Percentiles rank a stretch among this genome's conserved stretches.
Evolutionary conservation across 2,797 vertebrate species (phyloP).

Genomic region (Poecilia velifera): DNA sequence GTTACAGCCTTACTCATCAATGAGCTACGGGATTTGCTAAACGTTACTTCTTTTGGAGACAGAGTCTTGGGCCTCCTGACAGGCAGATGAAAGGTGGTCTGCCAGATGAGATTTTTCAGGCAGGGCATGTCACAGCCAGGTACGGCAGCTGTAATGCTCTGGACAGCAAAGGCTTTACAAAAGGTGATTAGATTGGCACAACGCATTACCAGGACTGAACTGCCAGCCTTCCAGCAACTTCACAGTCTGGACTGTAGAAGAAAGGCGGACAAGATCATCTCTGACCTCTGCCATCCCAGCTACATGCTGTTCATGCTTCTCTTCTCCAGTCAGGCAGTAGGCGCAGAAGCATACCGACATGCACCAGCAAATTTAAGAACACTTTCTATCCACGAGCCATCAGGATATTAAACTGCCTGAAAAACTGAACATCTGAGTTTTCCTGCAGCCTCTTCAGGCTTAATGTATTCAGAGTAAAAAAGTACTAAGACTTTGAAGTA

Average conservation of each 20-base stretch:
- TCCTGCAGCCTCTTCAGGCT: background rate
- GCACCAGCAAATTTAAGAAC: background rate
- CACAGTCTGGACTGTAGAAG: background rate
- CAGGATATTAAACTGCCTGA: background rate
- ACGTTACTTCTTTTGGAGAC: background rate
- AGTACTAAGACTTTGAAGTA: background rate
- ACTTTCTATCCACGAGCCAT: background rate
- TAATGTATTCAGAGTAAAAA: background rate
- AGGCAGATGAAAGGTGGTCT: slow-evolving; percentile 1
- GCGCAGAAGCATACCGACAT: slow-evolving; percentile 1
- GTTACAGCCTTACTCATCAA: background rate
- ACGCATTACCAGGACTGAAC: background rate
- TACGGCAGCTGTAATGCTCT: background rate
- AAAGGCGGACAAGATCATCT: slow-evolving; percentile 8
- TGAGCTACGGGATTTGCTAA: background rate
- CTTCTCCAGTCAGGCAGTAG: background rate
- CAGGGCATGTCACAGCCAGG: background rate
- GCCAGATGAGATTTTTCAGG: background rate
- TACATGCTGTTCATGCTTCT: slow-evolving; percentile 3
- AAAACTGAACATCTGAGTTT: background rate
- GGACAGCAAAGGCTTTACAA: background rate
- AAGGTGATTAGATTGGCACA: background rate
- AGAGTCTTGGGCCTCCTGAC: background rate
- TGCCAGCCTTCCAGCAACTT: background rate
- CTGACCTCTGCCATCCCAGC: background rate